Conservation (phyloP, 2,797 vertebrate species). For the Aeoliscus strigatus region DNA sequence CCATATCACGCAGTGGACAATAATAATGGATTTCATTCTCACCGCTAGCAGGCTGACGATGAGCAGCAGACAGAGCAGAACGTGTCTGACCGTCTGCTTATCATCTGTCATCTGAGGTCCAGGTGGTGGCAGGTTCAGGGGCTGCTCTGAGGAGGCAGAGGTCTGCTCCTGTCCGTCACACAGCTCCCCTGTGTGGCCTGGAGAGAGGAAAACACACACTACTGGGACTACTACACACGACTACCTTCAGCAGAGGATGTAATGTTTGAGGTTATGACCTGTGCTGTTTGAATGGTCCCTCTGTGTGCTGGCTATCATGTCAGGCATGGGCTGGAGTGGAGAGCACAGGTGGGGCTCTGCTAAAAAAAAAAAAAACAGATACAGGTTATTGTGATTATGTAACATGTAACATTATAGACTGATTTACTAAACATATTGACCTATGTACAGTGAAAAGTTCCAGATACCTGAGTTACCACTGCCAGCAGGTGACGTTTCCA, state of each 20-base stretch:
- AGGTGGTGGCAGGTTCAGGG: constrained; percentile 81
- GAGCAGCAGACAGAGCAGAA: constrained; percentile 90
- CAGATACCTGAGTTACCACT: constrained; percentile 73
- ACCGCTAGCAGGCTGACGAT: constrained; percentile 90
- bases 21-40: no score
- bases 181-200: constrained; percentile 74
- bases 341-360: constrained; percentile 64
- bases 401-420: no score
- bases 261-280: no score
- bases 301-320: constrained; percentile 67
- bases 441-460: no score
- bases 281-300: constrained; percentile 65
- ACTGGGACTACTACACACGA: no score
- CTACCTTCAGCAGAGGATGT: no score
- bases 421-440: no score
- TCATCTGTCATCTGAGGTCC: constrained; percentile 73
- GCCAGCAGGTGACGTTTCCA: constrained; percentile 39
- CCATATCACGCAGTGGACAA: no score
- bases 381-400: no score
- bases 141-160: constrained; percentile 51
- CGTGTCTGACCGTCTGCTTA: constrained; percentile 86
- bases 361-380: constrained; percentile 19
- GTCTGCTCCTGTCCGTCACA: constrained; percentile 68
- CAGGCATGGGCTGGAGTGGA: constrained; percentile 66
- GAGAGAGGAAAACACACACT: no score